Conservation (phyloP, 2,888 invertebrate species). For the Parelbella ahira region DNA sequence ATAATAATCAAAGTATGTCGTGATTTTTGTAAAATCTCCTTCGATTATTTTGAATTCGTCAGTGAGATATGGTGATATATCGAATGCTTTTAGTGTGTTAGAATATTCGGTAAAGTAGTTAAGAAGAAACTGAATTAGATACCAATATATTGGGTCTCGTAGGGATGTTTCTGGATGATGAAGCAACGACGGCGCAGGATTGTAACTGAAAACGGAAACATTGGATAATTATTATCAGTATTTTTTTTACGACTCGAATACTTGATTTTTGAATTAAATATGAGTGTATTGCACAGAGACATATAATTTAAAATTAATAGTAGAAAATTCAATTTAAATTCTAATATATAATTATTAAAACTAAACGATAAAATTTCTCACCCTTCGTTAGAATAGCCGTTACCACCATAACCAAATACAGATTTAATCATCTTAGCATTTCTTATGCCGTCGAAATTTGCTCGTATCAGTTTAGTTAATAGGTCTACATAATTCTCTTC, state of each 20-base stretch:
- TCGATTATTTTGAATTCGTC: conserved; percentile 48
- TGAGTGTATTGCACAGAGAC: no score
- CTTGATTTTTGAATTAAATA: no score
- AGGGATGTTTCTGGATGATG: conserved; percentile 66
- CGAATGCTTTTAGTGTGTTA: conserved; percentile 45
- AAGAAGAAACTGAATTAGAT: conserved; percentile 48
- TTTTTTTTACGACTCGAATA: no score
- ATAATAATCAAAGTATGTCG: conserved; percentile 57
- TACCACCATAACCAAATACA: conserved; percentile 57
- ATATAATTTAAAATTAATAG: no score
- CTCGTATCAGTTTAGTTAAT: conserved; percentile 58
- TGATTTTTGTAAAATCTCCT: conserved; percentile 45
- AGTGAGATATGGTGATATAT: conserved; percentile 48
- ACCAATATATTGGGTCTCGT: conserved; percentile 63
- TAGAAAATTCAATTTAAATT: no score
- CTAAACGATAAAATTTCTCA: no score
- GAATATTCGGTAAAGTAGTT: conserved; percentile 57
- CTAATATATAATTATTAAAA: no score
- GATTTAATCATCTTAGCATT: conserved; percentile 56
- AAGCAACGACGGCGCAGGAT: conserved; percentile 61
- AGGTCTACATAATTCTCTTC: conserved; percentile 59
- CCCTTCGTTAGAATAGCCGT: conserved; percentile 47
- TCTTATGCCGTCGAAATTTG: conserved; percentile 55
- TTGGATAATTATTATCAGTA: no score
- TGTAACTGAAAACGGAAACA: conserved; percentile 62